Conservation (phyloP, 2,113 vertebrate species). For the Myodes glareolus region DNA sequence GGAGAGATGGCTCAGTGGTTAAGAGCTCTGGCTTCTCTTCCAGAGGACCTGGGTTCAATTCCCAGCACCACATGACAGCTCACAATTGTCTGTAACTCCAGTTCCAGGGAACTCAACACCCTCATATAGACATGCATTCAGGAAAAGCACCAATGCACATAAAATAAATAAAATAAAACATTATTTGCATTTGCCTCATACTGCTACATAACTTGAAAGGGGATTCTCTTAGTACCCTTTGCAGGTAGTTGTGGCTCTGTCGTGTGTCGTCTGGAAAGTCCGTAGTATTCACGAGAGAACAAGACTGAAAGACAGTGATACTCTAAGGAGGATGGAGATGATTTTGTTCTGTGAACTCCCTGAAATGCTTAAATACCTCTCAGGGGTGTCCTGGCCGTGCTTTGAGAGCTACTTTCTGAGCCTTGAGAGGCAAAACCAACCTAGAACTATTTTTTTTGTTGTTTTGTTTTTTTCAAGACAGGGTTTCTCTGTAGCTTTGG, state of each 20-base stretch:
- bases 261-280: neutral
- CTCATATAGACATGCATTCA: neutral
- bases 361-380: neutral
- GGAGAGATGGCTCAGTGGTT: too few species aligned
- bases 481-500: too few species aligned
- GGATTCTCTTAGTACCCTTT: neutral
- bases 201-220: neutral
- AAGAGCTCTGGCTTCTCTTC: too few species aligned
- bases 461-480: too few species aligned
- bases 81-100: neutral
- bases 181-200: neutral
- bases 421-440: constrained; percentile 1
- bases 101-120: neutral
- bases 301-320: neutral
- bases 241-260: neutral
- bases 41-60: neutral
- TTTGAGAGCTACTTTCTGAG: neutral
- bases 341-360: neutral
- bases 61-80: neutral
- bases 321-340: neutral
- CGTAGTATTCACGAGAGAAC: neutral
- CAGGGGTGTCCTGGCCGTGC: neutral
- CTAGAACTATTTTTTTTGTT: neutral
- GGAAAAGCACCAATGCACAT: neutral
- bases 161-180: neutral